A percentile compares a stretch with the other conserved stretches of the same genome.
These are phyloP conservation scores for Scaptomyza hsui DNA, from an alignment of 1,140 invertebrate species.

Conservation along the genomic window DNA sequence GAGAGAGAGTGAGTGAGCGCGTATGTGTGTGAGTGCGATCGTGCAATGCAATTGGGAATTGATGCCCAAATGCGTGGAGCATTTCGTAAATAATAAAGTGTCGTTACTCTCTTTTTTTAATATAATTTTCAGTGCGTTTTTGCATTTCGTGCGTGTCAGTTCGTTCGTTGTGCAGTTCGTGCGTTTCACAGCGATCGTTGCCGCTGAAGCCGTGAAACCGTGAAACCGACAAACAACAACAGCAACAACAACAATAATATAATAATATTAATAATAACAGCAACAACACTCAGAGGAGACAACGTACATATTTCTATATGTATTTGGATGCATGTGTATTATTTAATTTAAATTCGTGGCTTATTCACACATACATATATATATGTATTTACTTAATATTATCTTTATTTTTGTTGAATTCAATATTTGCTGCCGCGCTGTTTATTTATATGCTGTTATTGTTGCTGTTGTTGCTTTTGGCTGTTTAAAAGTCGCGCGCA, in stretches of 20 bases:
- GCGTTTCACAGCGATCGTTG: constrained; percentile 22
- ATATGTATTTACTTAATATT: constrained; percentile 22
- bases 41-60: constrained; percentile 23
- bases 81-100: constrained; percentile 45
- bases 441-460: constrained; percentile 25
- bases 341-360: constrained; percentile 41
- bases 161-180: constrained; percentile 47
- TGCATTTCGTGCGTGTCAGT: constrained; percentile 60
- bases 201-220: background rate
- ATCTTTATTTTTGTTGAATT: constrained; percentile 31
- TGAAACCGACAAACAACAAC: background rate
- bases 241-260: constrained; percentile 9
- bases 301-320: constrained; percentile 1
- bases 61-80: constrained; percentile 39
- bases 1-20: background rate
- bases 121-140: constrained; percentile 59
- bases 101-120: constrained; percentile 55
- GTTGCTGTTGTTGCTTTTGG: constrained; percentile 23
- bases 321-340: constrained; percentile 9
- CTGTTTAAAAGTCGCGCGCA: constrained; percentile 36
- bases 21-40: background rate
- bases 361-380: constrained; percentile 9
- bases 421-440: constrained; percentile 28
- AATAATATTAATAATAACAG: constrained; percentile 17
- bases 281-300: constrained; percentile 5